Conservation (phyloP, 2,888 invertebrate species). For the Amblyteles armatorius region DNA sequence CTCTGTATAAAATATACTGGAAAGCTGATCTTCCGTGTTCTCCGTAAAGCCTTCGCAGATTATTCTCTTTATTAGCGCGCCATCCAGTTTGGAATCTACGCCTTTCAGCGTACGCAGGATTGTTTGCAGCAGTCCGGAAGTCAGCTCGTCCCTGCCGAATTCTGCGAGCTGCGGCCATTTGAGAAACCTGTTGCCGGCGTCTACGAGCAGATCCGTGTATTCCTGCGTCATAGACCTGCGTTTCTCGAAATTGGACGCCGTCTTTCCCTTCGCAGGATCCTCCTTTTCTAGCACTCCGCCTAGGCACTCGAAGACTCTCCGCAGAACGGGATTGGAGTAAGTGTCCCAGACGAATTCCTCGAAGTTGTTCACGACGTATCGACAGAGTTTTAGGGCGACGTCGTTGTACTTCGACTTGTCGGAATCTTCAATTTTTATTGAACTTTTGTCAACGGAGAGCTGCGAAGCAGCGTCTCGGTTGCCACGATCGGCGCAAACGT, state of each 20-base stretch:
- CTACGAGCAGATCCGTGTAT: slow-evolving; percentile 83
- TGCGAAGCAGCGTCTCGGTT: slow-evolving; percentile 81
- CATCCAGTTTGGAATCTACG: slow-evolving; percentile 85
- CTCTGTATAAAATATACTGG: slow-evolving; percentile 88
- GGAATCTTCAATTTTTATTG: slow-evolving; percentile 58
- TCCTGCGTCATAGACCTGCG: slow-evolving; percentile 81
- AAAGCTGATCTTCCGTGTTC: slow-evolving; percentile 82
- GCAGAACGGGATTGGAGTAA: slow-evolving; percentile 91
- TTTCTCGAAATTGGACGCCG: slow-evolving; percentile 66
- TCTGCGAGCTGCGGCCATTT: slow-evolving; percentile 93
- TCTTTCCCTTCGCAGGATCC: slow-evolving; percentile 56
- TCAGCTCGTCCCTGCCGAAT: slow-evolving; percentile 89
- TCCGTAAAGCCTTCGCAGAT: slow-evolving; percentile 87
- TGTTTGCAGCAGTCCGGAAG: slow-evolving; percentile 90
- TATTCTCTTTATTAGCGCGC: slow-evolving; percentile 87
- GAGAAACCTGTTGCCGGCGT: slow-evolving; percentile 85
- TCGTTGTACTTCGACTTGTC: slow-evolving; percentile 86
- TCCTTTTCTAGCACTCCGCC: slow-evolving; percentile 85
- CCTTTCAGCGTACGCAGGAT: slow-evolving; percentile 88
- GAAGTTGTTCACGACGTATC: slow-evolving; percentile 92
- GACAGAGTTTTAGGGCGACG: slow-evolving; percentile 90
- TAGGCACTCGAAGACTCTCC: slow-evolving; percentile 90
- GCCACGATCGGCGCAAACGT: slow-evolving; percentile 86
- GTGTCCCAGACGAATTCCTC: slow-evolving; percentile 93
- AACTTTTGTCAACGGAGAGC: slow-evolving; percentile 60